Conservation (phyloP, 2,888 invertebrate species). For the Lordiphosa andalusiaca region DNA sequence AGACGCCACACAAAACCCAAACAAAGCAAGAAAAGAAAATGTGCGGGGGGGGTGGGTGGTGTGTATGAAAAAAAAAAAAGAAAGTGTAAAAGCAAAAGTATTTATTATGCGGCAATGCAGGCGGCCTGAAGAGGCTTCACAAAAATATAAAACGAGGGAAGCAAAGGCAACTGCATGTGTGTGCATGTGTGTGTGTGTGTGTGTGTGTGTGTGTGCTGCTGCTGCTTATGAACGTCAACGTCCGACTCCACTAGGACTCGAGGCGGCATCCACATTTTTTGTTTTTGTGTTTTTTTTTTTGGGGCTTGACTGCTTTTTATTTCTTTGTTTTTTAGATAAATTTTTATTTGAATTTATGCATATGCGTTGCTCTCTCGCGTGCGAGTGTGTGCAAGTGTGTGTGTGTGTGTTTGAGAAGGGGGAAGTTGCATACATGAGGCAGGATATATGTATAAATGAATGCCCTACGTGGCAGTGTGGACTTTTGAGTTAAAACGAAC, state of each 20-base stretch:
- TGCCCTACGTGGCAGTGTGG: too few relatives aligned
- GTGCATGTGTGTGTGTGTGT: conserved; percentile 2
- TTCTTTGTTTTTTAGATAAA: conserved; percentile 53
- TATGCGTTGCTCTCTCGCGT: conserved; percentile 31
- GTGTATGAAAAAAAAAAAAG: conserved; percentile 53
- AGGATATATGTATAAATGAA: too few relatives aligned
- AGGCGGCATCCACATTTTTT: conserved; percentile 31
- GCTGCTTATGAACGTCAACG: conserved; percentile 51
- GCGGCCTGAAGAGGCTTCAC: conserved; percentile 29
- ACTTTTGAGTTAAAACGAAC: too few relatives aligned
- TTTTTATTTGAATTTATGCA: conserved; percentile 67
- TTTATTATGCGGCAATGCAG: conserved; percentile 63
- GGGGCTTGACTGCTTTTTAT: conserved; percentile 30
- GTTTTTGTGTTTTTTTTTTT: neutral
- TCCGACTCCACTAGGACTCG: conserved; percentile 51
- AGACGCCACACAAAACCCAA: neutral
- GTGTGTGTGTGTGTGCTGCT: too few relatives aligned
- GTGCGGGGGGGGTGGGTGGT: neutral
- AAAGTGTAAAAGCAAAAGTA: conserved; percentile 75
- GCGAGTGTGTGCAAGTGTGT: conserved; percentile 1
- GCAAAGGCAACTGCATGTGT: conserved; percentile 16
- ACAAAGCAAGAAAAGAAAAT: neutral
- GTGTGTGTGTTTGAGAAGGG: too few relatives aligned
- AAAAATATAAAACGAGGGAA: conserved; percentile 22
- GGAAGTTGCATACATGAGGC: neutral